Percentiles rank a stretch among this genome's conserved stretches.
Conservation (phyloP, 2,888 invertebrate species). For the Oegoconia quadripuncta region DNA sequence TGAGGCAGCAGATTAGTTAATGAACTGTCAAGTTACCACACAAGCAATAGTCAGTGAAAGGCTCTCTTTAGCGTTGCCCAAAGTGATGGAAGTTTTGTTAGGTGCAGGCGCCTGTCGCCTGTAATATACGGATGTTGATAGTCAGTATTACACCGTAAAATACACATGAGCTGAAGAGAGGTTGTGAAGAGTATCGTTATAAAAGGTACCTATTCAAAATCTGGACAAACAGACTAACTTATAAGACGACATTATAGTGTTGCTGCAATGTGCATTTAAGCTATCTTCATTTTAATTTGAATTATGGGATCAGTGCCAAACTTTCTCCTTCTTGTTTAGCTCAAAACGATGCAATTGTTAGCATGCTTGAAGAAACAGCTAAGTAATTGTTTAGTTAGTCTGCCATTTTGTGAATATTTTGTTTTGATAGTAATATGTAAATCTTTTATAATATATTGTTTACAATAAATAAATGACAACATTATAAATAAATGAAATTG, state of each 20-base stretch:
- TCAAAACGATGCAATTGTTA: constrained; percentile 78
- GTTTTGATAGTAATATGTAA: constrained; percentile 80
- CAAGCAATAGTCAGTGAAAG: constrained; percentile 69
- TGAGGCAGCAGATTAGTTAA: constrained; percentile 73
- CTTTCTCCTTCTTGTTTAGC: constrained; percentile 77
- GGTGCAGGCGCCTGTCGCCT: constrained; percentile 27
- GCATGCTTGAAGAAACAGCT: constrained; percentile 75
- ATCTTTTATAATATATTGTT: constrained; percentile 80
- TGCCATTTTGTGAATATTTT: constrained; percentile 80
- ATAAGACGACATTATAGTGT: constrained; percentile 55
- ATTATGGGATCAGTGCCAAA: constrained; percentile 78
- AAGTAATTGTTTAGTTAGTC: constrained; percentile 78
- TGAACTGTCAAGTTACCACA: constrained; percentile 74
- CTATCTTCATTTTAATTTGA: constrained; percentile 70
- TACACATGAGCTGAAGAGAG: constrained; percentile 69
- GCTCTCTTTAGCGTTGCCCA: constrained; percentile 71
- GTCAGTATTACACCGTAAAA: constrained; percentile 68
- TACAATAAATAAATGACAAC: constrained; percentile 79
- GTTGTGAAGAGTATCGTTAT: constrained; percentile 74
- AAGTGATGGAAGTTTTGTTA: constrained; percentile 41
- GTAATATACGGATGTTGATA: constrained; percentile 33
- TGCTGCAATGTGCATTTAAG: constrained; percentile 77
- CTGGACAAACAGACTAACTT: constrained; percentile 74
- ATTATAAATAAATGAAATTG: constrained; percentile 79
- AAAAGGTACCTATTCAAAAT: constrained; percentile 78